These are phyloP conservation scores for Plectropomus leopardus DNA, from an alignment of 2,113 vertebrate genomes.

Conservation along the genomic window DNA sequence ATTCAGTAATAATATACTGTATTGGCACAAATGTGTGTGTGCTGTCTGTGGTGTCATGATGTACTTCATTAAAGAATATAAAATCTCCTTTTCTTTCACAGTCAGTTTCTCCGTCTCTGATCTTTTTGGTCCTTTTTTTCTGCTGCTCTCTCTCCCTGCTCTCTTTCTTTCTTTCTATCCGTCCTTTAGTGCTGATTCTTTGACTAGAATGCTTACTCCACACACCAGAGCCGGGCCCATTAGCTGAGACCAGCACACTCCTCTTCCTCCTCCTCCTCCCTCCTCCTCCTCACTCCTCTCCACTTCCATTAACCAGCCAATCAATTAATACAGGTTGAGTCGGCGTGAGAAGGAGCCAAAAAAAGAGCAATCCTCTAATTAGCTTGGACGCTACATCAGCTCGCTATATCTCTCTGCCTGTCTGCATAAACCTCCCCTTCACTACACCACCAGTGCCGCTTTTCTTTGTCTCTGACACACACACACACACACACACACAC, in stretches of 20 bases:
- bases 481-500: neutral
- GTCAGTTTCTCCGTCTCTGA: slow-evolving; percentile 11
- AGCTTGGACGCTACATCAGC: slow-evolving; percentile 79
- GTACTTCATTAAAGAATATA: neutral
- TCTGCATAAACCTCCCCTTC: slow-evolving; percentile 28
- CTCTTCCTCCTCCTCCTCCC: slow-evolving; percentile 24
- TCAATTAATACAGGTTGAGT: slow-evolving; percentile 86
- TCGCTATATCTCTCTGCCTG: slow-evolving; percentile 59
- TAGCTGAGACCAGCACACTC: slow-evolving; percentile 77
- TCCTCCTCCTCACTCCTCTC: slow-evolving; percentile 38
- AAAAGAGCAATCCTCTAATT: slow-evolving; percentile 85
- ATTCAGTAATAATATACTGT: neutral
- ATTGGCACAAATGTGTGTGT: neutral
- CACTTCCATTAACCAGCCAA: slow-evolving; percentile 83
- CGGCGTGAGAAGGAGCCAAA: slow-evolving; percentile 74
- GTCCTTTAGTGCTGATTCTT: slow-evolving; percentile 72
- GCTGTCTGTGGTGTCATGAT: neutral
- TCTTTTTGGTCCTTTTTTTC: neutral
- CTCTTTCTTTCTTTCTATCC: slow-evolving; percentile 10
- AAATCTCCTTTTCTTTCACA: neutral
- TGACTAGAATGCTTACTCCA: slow-evolving; percentile 77
- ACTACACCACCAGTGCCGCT: too few relatives aligned
- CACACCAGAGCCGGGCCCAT: slow-evolving; percentile 64
- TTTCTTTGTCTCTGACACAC: neutral
- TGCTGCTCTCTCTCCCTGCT: neutral